Conservation (phyloP, 2,888 invertebrate genomes). For the Seira musarum region DNA sequence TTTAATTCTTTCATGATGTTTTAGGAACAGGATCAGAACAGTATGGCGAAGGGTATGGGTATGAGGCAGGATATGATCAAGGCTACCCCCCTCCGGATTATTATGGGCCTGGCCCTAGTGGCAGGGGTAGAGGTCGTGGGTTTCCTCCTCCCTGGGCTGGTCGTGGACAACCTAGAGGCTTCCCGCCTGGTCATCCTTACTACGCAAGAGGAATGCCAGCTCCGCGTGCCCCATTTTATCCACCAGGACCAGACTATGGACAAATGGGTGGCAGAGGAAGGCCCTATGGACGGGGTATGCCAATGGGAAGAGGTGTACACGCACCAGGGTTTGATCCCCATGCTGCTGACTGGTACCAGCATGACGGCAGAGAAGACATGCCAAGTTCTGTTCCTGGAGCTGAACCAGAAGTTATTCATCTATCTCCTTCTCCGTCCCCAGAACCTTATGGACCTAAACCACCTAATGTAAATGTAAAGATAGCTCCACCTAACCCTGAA, state of each 20-base stretch:
- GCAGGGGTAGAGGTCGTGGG: constrained; percentile 47
- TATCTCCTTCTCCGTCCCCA: constrained; percentile 40
- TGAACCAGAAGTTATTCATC: constrained; percentile 27
- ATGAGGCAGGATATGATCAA: constrained; percentile 29
- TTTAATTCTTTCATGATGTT: background rate
- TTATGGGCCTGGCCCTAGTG: background rate
- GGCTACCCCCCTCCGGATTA: constrained; percentile 19
- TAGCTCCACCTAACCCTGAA: constrained; percentile 54
- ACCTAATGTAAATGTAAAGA: constrained; percentile 24
- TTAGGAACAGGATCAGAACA: background rate
- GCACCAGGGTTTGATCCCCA: constrained; percentile 15
- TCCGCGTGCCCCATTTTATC: background rate
- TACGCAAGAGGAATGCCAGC: constrained; percentile 27
- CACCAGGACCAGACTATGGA: background rate
- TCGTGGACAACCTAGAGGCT: constrained; percentile 35
- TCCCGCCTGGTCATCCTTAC: constrained; percentile 14
- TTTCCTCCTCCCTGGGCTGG: background rate
- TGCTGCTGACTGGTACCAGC: constrained; percentile 38
- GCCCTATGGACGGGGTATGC: constrained; percentile 20
- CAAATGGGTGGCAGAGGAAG: background rate
- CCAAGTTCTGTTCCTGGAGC: background rate
- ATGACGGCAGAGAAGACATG: constrained; percentile 34
- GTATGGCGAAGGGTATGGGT: constrained; percentile 6
- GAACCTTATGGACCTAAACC: background rate
- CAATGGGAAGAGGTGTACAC: too few relatives aligned